These are phyloP conservation scores for Vultur gryphus DNA, from an alignment of 2,797 vertebrate genomes.

Conservation along the genomic window DNA sequence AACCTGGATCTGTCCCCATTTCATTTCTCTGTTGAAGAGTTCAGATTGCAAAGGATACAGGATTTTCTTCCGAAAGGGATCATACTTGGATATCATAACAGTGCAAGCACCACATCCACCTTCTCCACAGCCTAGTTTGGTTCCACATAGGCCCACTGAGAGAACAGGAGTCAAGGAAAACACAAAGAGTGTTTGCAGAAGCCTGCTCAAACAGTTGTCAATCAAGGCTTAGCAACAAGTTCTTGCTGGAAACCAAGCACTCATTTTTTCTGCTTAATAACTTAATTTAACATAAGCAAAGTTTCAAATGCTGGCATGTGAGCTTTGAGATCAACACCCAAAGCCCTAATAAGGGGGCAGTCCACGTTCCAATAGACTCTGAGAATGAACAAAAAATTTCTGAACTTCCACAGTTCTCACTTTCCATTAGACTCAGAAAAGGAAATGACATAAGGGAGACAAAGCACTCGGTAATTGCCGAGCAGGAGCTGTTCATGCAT, in stretches of 20 bases:
- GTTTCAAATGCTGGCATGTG: not conserved
- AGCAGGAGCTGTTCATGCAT: not conserved
- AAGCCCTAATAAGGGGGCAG: not conserved
- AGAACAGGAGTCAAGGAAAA: constrained; percentile 73
- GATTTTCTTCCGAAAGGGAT: constrained; percentile 75
- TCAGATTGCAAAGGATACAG: constrained; percentile 84
- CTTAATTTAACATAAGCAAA: not conserved
- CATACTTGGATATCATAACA: constrained; percentile 90
- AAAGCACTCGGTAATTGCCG: not conserved
- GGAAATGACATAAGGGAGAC: not conserved
- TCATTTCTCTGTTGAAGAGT: not conserved
- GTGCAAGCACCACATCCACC: constrained; percentile 96
- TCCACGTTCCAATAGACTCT: not conserved
- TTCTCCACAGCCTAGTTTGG: constrained; percentile 94
- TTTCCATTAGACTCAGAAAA: not conserved
- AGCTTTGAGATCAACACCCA: not conserved
- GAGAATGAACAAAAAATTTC: not conserved
- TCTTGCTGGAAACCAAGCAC: not conserved
- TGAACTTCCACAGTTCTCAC: not conserved
- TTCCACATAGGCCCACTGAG: constrained; percentile 89
- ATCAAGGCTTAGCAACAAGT: not conserved
- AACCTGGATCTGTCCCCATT: not conserved
- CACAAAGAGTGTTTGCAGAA: not conserved
- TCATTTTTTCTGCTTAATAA: not conserved
- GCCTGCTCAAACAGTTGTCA: not conserved